Percentiles rank a stretch among this genome's conserved stretches.
phyloP scores from a whole-genome alignment of 2,888 invertebrate species.

The Allolobophora icterica region DNA sequence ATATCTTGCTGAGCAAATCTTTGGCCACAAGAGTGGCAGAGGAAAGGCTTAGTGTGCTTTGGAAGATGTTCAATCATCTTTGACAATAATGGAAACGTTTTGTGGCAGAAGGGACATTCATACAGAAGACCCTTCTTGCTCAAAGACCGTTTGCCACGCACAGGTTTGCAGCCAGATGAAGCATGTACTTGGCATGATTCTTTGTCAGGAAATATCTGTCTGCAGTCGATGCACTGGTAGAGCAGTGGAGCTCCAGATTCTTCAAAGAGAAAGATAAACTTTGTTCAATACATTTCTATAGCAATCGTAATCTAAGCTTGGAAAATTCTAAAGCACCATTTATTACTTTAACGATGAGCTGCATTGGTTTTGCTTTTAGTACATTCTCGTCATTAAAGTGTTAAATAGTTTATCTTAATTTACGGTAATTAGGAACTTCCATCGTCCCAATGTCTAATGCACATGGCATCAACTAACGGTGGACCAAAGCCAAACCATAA shows the following conservation, averaged over 20 bases:
- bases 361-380: too few species aligned
- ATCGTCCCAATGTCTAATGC: too few species aligned
- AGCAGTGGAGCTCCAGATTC: not conserved
- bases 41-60: not conserved
- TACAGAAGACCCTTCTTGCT: not conserved
- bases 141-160: not conserved
- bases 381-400: too few species aligned
- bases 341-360: too few species aligned
- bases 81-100: not conserved
- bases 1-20: not conserved
- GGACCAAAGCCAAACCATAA: too few species aligned
- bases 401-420: too few species aligned
- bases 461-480: too few species aligned
- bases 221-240: not conserved
- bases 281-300: not conserved
- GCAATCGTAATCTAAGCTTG: not conserved
- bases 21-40: not conserved
- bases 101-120: not conserved
- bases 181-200: not conserved
- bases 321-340: too few species aligned
- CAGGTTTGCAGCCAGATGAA: not conserved
- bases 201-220: not conserved
- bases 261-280: not conserved
- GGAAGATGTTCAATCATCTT: slow-evolving; percentile 11
- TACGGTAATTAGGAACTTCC: too few species aligned